A percentile compares a stretch with the other conserved stretches of the same genome.
Conservation (phyloP, 2,888 invertebrate genomes). For the Orthosia gracilis region DNA sequence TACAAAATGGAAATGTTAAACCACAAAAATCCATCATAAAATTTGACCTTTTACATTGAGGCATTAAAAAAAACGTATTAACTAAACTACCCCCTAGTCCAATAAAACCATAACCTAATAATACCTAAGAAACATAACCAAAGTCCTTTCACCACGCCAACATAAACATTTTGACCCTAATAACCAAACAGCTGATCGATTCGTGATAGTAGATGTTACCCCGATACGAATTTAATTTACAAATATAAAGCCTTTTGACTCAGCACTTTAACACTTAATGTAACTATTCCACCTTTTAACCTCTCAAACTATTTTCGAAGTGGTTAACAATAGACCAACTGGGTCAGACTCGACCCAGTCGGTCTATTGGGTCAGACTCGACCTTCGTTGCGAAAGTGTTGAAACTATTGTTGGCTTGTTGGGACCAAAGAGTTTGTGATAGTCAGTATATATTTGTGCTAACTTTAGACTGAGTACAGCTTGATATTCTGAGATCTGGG, state of each 20-base stretch:
- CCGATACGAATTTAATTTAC: conserved; percentile 57
- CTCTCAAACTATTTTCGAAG: conserved; percentile 56
- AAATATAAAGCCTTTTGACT: conserved; percentile 57
- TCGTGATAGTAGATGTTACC: conserved; percentile 45
- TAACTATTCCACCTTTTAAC: conserved; percentile 55
- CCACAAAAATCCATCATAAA: background rate
- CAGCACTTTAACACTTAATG: conserved; percentile 55
- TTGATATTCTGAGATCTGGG: conserved; percentile 20
- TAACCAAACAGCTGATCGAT: conserved; percentile 40
- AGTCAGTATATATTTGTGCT: conserved; percentile 15
- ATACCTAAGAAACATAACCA: background rate
- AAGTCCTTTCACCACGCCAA: conserved; percentile 14
- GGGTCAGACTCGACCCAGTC: conserved; percentile 57
- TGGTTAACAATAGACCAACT: conserved; percentile 60
- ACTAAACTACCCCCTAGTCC: background rate
- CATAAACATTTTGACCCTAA: conserved; percentile 35
- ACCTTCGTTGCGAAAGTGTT: conserved; percentile 46
- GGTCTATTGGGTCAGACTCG: conserved; percentile 55
- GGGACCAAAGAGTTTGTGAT: conserved; percentile 26
- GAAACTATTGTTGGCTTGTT: conserved; percentile 52
- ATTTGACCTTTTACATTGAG: background rate
- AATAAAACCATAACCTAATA: conserved; percentile 6
- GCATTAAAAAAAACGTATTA: background rate
- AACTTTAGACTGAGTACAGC: conserved; percentile 4
- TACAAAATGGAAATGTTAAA: background rate